Evolutionary conservation across 30 jellyfish, hydroid and myxozoan genomes (phyloP).

Genomic region (Aurelia aurita): DNA sequence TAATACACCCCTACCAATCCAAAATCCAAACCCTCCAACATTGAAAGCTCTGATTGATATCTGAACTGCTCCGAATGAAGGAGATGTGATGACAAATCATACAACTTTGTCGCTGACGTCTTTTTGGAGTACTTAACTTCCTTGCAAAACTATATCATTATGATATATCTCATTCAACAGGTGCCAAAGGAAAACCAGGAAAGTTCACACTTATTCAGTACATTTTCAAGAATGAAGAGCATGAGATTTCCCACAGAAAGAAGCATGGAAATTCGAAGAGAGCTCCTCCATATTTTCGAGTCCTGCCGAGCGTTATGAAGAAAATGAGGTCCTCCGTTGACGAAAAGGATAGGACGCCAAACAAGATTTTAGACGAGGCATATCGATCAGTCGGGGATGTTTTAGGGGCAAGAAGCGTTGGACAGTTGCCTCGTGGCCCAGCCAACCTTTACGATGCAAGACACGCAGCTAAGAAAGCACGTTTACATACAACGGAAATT

Average conservation of each 20-base stretch:
- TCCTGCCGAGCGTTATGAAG: not conserved
- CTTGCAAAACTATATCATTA: too few relatives aligned
- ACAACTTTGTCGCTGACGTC: too few relatives aligned
- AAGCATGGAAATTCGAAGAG: slow-evolving; percentile 5
- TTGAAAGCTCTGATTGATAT: too few relatives aligned
- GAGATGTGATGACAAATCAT: too few relatives aligned
- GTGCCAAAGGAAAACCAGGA: slow-evolving; percentile 1
- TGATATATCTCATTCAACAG: not conserved
- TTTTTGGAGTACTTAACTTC: too few relatives aligned
- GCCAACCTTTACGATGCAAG: slow-evolving; percentile 4
- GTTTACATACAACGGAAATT: not conserved
- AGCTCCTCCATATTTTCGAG: not conserved
- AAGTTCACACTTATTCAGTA: not conserved
- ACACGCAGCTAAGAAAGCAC: slow-evolving; percentile 4
- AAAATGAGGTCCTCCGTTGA: not conserved
- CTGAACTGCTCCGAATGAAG: too few relatives aligned
- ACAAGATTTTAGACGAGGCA: not conserved
- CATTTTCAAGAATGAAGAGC: not conserved
- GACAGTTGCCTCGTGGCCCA: slow-evolving; percentile 26
- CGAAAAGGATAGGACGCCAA: slow-evolving; percentile 1
- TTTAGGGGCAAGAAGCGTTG: not conserved
- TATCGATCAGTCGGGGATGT: slow-evolving; percentile 17
- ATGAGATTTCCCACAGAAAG: not conserved
- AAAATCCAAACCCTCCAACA: too few relatives aligned
- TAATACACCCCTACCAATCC: too few relatives aligned